phyloP scores from a whole-genome alignment of 2,888 invertebrate species.

The Ichneumon xanthorius region DNA sequence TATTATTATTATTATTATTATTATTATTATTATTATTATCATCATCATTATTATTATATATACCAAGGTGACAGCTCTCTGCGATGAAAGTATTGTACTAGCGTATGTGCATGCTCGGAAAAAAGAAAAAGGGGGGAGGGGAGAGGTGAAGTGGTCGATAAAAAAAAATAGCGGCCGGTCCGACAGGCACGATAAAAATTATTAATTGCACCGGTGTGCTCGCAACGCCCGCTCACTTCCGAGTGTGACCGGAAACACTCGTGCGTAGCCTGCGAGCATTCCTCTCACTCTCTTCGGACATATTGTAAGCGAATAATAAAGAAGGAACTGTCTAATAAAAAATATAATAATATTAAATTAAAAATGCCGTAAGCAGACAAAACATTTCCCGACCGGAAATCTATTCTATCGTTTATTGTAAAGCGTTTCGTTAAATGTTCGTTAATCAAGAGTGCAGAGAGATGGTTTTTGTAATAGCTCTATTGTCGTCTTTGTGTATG shows the following conservation, averaged over 20 bases:
- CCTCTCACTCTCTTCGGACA: conserved; percentile 24
- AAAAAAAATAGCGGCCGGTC: conserved; percentile 56
- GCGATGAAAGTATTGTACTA: conserved; percentile 15
- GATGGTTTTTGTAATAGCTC: not conserved
- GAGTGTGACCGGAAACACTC: conserved; percentile 71
- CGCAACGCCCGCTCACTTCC: conserved; percentile 71
- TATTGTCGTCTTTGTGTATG: not conserved
- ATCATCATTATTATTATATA: not conserved
- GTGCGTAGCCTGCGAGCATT: conserved; percentile 32
- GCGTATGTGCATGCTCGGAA: not conserved
- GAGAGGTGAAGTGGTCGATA: not conserved
- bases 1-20: no score
- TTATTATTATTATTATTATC: no score
- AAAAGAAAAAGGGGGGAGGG: not conserved
- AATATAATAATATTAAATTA: conserved; percentile 4
- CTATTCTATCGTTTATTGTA: not conserved
- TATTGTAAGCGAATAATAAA: conserved; percentile 18
- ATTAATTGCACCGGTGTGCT: conserved; percentile 73
- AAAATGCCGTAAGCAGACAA: not conserved
- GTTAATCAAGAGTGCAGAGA: not conserved
- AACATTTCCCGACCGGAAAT: not conserved
- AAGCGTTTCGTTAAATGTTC: not conserved
- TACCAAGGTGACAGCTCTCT: not conserved
- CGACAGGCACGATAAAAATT: conserved; percentile 69
- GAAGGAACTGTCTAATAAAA: not conserved